Percentiles rank a stretch among this genome's conserved stretches.
Conservation (phyloP, 2,113 vertebrate species). For the Nesospiza acunhae region DNA sequence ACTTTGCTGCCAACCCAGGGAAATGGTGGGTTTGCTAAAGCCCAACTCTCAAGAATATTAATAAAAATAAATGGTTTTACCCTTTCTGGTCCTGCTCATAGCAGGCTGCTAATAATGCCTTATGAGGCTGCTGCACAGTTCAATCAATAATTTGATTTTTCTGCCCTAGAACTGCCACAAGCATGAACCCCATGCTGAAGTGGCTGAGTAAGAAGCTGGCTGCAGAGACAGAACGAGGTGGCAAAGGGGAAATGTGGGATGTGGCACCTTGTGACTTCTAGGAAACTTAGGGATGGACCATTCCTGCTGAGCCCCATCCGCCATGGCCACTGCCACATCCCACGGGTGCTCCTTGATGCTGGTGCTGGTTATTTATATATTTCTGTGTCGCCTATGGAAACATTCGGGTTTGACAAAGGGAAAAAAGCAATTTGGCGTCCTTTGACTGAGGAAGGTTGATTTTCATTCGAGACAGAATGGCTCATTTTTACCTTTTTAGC, state of each 20-base stretch:
- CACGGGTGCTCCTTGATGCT: not conserved
- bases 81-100: constrained; percentile 4
- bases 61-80: constrained; percentile 21
- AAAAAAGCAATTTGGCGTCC: constrained; percentile 63
- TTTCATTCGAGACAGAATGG: constrained; percentile 76
- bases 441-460: constrained; percentile 70
- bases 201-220: not conserved
- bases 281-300: not conserved
- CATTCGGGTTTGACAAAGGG: constrained; percentile 56
- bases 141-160: constrained; percentile 72
- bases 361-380: not conserved
- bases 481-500: constrained; percentile 78
- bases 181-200: not conserved
- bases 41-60: not conserved
- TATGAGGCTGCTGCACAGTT: constrained; percentile 16
- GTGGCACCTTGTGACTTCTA: not conserved
- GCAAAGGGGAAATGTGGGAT: not conserved
- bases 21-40: not conserved
- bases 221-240: accelerated
- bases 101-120: constrained; percentile 35
- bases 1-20: not conserved
- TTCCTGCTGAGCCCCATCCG: not conserved
- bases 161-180: constrained; percentile 52
- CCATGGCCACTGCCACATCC: not conserved
- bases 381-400: constrained; percentile 32